Conservation (phyloP, 2,888 invertebrate genomes). For the Apamea epomidion region DNA sequence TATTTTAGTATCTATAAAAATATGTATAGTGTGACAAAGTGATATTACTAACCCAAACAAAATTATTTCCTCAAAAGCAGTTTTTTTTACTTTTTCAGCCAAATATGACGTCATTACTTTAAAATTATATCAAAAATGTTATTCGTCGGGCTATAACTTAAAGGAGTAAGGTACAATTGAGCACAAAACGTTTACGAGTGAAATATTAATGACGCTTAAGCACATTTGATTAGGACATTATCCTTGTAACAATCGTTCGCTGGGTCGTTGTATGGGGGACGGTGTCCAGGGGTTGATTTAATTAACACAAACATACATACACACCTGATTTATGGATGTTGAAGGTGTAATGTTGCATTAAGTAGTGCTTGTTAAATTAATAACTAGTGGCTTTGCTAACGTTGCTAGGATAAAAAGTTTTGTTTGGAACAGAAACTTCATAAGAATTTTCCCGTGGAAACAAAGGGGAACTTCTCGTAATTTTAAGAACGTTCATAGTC, state of each 20-base stretch:
- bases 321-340: constrained; percentile 45
- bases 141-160: constrained; percentile 43
- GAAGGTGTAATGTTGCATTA: constrained; percentile 33
- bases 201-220: constrained; percentile 30
- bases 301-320: constrained; percentile 40
- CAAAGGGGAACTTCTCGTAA: too few relatives aligned
- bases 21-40: constrained; percentile 18
- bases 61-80: constrained; percentile 16
- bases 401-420: background rate
- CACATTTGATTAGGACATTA: constrained; percentile 43
- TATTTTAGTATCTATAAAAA: background rate
- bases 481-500: too few relatives aligned
- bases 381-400: background rate
- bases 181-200: constrained; percentile 35
- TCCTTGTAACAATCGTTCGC: constrained; percentile 26
- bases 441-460: background rate
- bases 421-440: background rate
- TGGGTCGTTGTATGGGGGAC: constrained; percentile 17
- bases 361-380: constrained; percentile 21
- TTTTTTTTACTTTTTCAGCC: constrained; percentile 33
- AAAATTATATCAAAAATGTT: constrained; percentile 55
- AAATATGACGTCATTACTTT: constrained; percentile 39
- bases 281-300: constrained; percentile 45
- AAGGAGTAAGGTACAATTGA: constrained; percentile 40
- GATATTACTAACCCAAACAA: constrained; percentile 34